Base-by-base conservation (phyloP, 2,888 invertebrate genomes). In the Drosophila kambysellisi region DNA sequence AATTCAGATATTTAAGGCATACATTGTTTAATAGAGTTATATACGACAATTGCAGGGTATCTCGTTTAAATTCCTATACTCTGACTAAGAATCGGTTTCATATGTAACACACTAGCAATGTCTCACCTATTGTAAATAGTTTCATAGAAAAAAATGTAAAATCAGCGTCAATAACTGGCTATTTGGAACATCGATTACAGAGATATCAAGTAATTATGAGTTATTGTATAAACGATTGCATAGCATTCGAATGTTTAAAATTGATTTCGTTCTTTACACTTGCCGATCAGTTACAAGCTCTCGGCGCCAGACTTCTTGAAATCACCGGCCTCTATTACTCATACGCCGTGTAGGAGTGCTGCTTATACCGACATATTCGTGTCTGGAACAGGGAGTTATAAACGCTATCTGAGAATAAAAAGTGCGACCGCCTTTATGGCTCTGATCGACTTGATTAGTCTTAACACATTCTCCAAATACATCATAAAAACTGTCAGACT, bases 11-110 rank as follows among this genome's bases (percentile, higher is more conserved):
- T 79, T 88, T 76, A 73, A 77, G 60, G 70, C 88, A 79, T 82
- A 76, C 88, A 89, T 89, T 88, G 76, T 46, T 89, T 88, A 88
- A 84, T 84, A 73, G 68, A 66, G 65, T 66, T 74, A 46, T 53
- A 56, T 37, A 12, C 51, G 51, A 12, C 54, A 74, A 70, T 79
- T 74, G 72, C 73, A 65, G 77, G 62, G 15, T 39, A 85, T 68
- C 74, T 72, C 51, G 69, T 32, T 29, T 33, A 46, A 35, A 41
- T 51, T 56, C 20, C 4, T 25, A 53, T 25, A 32, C 17, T 25
- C 32, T 30, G 20, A 25, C 25, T 8, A 9, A 53, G 4, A 1
- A 37, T 20, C 17, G 53, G 25, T 33, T 48, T 17, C 4, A 32
- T 32, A 15, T 15, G 30, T 32, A 52, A 48, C 32, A 20, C 20